phyloP scores from a whole-genome alignment of 2,797 vertebrate genomes.

The Phataginus tricuspis region DNA sequence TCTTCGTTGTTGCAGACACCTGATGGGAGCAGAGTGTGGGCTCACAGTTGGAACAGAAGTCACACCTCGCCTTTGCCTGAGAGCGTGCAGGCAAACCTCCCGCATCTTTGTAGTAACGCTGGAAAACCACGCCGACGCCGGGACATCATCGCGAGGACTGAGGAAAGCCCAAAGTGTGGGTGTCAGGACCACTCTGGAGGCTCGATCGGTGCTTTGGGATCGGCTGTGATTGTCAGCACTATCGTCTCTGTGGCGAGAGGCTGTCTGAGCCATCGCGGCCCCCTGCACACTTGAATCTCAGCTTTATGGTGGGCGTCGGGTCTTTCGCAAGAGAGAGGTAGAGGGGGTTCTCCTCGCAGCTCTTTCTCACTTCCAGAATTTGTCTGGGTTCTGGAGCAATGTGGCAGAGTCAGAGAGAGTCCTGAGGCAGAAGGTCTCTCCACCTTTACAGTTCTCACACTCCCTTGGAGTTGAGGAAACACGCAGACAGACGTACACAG shows the following conservation, averaged over 20 bases:
- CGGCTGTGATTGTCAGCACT: accelerated
- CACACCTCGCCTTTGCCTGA: too few species aligned
- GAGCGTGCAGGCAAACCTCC: accelerated
- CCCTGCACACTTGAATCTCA: accelerated
- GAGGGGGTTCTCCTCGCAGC: too few species aligned
- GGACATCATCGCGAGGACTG: background rate
- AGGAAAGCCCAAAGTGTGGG: accelerated
- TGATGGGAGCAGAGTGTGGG: background rate
- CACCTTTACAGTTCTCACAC: background rate
- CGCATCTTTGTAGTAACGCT: accelerated
- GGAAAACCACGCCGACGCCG: accelerated
- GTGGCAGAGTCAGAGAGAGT: too few species aligned
- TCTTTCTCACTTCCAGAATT: background rate
- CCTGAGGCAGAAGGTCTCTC: conserved; percentile 39
- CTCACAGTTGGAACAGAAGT: accelerated
- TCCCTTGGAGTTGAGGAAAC: background rate
- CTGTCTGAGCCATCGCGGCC: background rate
- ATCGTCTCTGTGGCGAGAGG: accelerated
- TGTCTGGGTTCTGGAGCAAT: accelerated
- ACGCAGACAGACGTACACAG: background rate
- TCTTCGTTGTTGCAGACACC: background rate
- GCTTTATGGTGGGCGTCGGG: too few species aligned
- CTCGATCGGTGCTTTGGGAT: accelerated
- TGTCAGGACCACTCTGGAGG: background rate
- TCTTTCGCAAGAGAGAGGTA: accelerated